Percentiles rank a stretch among this genome's conserved stretches.
Conservation (phyloP, 2,113 vertebrate species). For the Rutilus rutilus region DNA sequence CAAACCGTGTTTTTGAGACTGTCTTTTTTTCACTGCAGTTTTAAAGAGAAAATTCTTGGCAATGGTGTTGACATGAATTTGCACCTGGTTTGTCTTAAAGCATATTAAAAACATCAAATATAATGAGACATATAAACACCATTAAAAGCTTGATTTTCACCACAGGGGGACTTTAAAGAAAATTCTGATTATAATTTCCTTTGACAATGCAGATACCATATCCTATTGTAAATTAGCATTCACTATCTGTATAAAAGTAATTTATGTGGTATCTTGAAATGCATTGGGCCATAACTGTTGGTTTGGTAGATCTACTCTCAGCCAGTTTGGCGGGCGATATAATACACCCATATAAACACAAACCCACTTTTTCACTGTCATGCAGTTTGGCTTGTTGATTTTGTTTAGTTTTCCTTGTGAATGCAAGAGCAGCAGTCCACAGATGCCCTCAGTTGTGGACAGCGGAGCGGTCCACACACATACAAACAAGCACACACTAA, state of each 20-base stretch:
- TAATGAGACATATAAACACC: no score
- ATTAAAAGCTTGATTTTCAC: no score
- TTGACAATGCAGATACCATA: background rate
- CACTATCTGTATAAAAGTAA: background rate
- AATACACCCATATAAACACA: conserved; percentile 26
- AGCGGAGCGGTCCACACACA: background rate
- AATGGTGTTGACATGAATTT: no score
- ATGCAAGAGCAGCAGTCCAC: conserved; percentile 2
- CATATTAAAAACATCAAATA: no score
- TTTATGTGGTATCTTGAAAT: conserved; percentile 12
- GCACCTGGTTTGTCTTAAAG: no score
- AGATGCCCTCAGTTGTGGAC: conserved; percentile 26
- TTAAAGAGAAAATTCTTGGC: no score
- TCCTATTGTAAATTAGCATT: conserved; percentile 5
- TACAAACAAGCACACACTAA: background rate
- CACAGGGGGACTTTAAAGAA: background rate
- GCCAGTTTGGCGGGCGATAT: background rate
- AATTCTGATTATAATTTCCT: background rate
- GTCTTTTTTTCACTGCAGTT: no score
- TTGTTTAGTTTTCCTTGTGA: conserved; percentile 43
- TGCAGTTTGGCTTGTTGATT: conserved; percentile 18
- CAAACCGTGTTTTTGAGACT: no score
- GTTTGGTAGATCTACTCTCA: background rate
- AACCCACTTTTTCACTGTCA: conserved; percentile 26
- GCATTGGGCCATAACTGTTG: background rate